Evolutionary conservation across 2,888 invertebrate species (phyloP).

Genomic region (Agrotis exclamationis): DNA sequence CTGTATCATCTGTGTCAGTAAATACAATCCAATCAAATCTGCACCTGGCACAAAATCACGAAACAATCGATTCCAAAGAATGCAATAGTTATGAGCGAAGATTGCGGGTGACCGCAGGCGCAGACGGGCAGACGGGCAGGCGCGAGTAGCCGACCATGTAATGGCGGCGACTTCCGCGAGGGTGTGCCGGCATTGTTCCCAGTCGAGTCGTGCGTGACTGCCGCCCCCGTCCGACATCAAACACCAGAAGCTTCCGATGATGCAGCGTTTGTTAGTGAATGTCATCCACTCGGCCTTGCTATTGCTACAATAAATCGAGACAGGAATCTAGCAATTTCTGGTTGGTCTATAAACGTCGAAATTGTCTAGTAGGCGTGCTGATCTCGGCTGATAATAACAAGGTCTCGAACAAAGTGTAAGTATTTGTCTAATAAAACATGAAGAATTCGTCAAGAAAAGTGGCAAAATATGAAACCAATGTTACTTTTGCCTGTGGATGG

Average conservation of each 20-base stretch:
- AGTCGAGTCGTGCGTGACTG: conserved; percentile 77
- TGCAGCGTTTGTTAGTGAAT: conserved; percentile 48
- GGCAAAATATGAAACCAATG: too few species aligned
- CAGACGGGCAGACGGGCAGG: conserved; percentile 54
- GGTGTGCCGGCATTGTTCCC: conserved; percentile 80
- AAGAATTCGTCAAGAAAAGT: not conserved
- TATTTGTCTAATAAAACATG: not conserved
- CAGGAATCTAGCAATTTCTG: conserved; percentile 6
- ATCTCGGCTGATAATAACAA: conserved; percentile 2
- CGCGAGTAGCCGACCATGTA: conserved; percentile 81
- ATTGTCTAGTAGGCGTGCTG: not conserved
- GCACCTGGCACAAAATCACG: conserved; percentile 37
- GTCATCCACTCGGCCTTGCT: conserved; percentile 29
- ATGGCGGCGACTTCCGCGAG: conserved; percentile 85
- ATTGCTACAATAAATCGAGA: conserved; percentile 21
- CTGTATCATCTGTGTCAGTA: too few species aligned
- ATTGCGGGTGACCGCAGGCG: conserved; percentile 54
- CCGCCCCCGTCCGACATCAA: conserved; percentile 45
- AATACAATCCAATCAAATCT: conserved; percentile 19
- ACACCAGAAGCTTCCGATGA: conserved; percentile 56
- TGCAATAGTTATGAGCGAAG: conserved; percentile 49
- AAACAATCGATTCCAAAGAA: conserved; percentile 43
- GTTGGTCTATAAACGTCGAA: conserved; percentile 13
- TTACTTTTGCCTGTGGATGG: not conserved
- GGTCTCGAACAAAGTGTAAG: not conserved